Evolutionary conservation across 1,140 invertebrate species (phyloP), one percentile per base, ranked within the genome.

Genomic region (Lepidurus apus): DNA sequence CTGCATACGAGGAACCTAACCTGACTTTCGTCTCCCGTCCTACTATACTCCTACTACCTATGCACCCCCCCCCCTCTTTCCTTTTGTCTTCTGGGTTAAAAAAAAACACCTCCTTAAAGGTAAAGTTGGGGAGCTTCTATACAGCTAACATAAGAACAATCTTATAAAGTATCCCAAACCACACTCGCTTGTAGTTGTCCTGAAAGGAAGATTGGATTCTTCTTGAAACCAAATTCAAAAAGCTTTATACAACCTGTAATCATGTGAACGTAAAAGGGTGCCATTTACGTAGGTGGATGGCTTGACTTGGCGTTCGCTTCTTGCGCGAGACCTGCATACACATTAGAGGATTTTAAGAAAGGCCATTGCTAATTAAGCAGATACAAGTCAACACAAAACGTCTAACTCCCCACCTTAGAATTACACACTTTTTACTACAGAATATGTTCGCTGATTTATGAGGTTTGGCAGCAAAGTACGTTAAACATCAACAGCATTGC

Each of bases 201-300:
- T 21, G 21, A 65, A 65, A 65, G 53, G 53, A 65, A 65, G 53
- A 65, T 65, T 65, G 21, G 8, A 65, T n/a, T 65, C 53, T 65
- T 65, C 53, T 65, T 65, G 17, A 65, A 65, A 65, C 53, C 53
- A 65, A 65, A 65, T 65, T 21, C 21, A 65, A 65, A 65, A 21
- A 4, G 34, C 34, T 34, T 21, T 65, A 21, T n/a, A 8, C 53
- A 65, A 65, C 53, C n/a, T 65, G 13, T 65, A 65, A 65, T 65
- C 53, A 65, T 65, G 13, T 65, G 53, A n/a, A 65, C 53, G 53
- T 65, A 65, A 65, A 65, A 65, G 53, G 53, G 21, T 65, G 53
- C 53, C 53, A n/a, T 65, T 65, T 65, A 65, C 53, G 53, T 65
- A 65, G 53, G 53, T 65, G 53, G 53, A 65, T 65, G 53, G 53